phyloP scores from a whole-genome alignment of 2,797 vertebrate species.

The Macrochelys suwanniensis region DNA sequence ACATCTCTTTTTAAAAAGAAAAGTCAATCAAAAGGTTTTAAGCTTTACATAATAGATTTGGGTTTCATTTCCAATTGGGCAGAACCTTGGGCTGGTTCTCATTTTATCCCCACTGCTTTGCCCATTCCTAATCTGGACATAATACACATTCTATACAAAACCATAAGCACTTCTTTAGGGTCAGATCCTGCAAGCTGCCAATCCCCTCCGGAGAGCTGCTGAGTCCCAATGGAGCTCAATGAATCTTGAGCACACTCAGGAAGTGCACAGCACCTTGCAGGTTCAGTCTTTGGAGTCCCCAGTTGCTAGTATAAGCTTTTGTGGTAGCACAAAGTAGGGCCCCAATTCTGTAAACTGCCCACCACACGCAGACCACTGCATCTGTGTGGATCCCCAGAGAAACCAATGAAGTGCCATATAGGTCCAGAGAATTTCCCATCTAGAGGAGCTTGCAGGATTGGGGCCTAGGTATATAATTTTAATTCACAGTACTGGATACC shows the following conservation, averaged over 20 bases:
- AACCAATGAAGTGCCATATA: neutral
- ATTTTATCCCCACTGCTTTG: neutral
- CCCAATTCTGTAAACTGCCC: neutral
- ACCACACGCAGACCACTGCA: neutral
- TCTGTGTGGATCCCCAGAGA: neutral
- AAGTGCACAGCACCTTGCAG: neutral
- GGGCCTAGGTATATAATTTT: neutral
- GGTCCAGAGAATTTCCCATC: neutral
- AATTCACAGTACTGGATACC: neutral
- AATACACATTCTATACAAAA: neutral
- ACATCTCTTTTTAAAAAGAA: neutral
- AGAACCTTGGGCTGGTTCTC: neutral
- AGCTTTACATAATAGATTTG: neutral
- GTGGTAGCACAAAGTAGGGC: neutral
- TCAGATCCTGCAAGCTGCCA: neutral
- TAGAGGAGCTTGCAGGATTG: neutral
- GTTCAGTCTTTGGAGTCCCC: neutral
- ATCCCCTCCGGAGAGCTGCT: neutral
- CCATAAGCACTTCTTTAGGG: accelerated
- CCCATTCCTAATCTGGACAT: neutral
- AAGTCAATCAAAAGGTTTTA: accelerated
- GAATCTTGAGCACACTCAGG: neutral
- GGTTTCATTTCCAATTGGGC: neutral
- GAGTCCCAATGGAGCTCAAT: neutral
- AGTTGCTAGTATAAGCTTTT: neutral